Percentiles rank a stretch among this genome's conserved stretches.
Conservation (phyloP, 1,140 invertebrate species). For the Drosophila pallidifrons region DNA sequence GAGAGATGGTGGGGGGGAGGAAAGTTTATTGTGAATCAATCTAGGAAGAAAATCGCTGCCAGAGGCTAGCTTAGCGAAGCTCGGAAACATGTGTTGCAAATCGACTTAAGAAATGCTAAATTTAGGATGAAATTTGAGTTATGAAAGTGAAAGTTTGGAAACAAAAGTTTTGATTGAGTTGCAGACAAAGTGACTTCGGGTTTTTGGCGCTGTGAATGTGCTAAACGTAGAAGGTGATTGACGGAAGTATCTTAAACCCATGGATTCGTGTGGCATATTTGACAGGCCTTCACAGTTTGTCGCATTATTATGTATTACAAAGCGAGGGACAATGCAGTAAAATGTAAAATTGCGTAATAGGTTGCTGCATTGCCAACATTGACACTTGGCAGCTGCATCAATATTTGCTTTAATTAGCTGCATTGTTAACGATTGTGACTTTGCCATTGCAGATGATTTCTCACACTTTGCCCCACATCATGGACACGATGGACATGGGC, state of each 20-base stretch:
- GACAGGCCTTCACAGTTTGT: background rate
- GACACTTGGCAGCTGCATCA: constrained; percentile 19
- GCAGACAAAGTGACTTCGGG: background rate
- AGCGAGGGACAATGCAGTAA: background rate
- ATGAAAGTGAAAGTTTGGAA: background rate
- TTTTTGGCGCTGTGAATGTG: background rate
- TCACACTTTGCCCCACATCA: constrained; percentile 75
- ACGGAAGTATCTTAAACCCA: background rate
- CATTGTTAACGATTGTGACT: constrained; percentile 35
- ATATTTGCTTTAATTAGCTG: constrained; percentile 67
- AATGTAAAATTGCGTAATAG: background rate
- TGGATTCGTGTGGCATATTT: background rate
- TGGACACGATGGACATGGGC: constrained; percentile 74
- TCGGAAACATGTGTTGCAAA: background rate
- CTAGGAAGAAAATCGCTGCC: background rate
- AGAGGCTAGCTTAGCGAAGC: background rate
- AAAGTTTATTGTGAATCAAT: background rate
- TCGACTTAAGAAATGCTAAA: constrained; percentile 2
- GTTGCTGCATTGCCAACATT: constrained; percentile 4
- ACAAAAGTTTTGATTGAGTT: constrained; percentile 18
- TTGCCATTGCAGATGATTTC: constrained; percentile 73
- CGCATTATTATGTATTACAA: no score
- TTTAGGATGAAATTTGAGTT: constrained; percentile 9
- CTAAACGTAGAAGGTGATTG: background rate
- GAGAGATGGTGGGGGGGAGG: no score